Evolutionary conservation across 35 echinoderm and acorn worm genomes (phyloP).

Genomic region (Heliocidaris erythrogramma): DNA sequence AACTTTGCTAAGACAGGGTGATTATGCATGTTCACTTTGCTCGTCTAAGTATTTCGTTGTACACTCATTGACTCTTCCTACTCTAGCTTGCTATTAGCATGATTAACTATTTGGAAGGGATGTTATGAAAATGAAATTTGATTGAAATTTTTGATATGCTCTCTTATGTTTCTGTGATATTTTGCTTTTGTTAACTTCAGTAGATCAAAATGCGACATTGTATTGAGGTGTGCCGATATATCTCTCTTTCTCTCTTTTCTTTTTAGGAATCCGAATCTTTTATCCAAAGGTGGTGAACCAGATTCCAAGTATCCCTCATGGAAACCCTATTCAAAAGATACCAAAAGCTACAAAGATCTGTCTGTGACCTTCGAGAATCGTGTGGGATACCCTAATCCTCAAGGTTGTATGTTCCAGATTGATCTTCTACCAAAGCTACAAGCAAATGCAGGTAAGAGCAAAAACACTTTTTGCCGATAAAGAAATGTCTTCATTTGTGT

Average conservation of each 20-base stretch:
- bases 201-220: too few relatives aligned
- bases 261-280: not conserved
- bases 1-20: slow-evolving; percentile 51
- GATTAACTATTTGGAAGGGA: not conserved
- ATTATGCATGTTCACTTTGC: not conserved
- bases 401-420: not conserved
- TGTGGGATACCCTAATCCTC: not conserved
- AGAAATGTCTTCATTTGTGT: not conserved
- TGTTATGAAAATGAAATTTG: not conserved
- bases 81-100: not conserved
- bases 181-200: too few relatives aligned
- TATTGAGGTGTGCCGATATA: not conserved
- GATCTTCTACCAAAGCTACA: not conserved
- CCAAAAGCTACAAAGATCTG: not conserved
- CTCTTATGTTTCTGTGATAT: not conserved
- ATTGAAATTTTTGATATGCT: not conserved
- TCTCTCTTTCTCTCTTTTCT: not conserved
- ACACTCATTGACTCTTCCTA: not conserved
- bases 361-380: not conserved
- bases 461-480: not conserved
- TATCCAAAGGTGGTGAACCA: not conserved
- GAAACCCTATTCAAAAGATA: not conserved
- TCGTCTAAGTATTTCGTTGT: not conserved
- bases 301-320: not conserved
- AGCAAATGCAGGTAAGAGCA: not conserved